A percentile compares a stretch with the other conserved stretches of the same genome.
phyloP scores from a whole-genome alignment of 2,113 vertebrate species.

The Corythaeola cristata region DNA sequence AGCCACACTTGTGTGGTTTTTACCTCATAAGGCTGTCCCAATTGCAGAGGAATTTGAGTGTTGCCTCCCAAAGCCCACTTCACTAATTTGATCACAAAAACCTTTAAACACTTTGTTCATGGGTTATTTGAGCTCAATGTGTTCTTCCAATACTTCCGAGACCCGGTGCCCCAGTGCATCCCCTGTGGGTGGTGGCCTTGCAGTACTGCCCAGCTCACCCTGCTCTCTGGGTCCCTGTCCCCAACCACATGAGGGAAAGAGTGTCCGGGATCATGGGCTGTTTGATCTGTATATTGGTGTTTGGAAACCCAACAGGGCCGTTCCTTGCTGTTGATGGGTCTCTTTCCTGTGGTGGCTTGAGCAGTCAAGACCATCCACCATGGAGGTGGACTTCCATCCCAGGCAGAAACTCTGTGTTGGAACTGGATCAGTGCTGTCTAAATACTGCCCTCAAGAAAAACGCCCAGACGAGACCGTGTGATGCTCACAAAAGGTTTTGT shows the following conservation, averaged over 20 bases:
- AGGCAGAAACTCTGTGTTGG: accelerated
- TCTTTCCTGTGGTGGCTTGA: not conserved
- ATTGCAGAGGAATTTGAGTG: not conserved
- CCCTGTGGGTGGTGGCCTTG: not conserved
- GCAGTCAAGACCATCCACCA: not conserved
- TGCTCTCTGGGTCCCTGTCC: not conserved
- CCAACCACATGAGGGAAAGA: not conserved
- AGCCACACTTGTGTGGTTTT: not conserved
- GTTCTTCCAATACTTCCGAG: not conserved
- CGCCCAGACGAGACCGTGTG: not conserved
- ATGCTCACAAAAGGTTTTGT: constrained; percentile 59
- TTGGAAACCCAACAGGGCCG: not conserved
- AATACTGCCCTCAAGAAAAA: not conserved
- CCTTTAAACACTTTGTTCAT: not conserved
- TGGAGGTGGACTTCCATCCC: not conserved
- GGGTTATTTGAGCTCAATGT: not conserved
- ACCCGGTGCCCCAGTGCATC: not conserved
- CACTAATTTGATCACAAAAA: not conserved
- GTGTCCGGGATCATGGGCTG: not conserved
- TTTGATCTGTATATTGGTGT: not conserved
- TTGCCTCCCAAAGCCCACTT: not conserved
- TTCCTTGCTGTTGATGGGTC: not conserved
- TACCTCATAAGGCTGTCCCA: not conserved
- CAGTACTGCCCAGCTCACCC: not conserved
- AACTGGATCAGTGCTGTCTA: not conserved